phyloP scores from a whole-genome alignment of 2,113 vertebrate species.

The Prochilodus magdalenae region DNA sequence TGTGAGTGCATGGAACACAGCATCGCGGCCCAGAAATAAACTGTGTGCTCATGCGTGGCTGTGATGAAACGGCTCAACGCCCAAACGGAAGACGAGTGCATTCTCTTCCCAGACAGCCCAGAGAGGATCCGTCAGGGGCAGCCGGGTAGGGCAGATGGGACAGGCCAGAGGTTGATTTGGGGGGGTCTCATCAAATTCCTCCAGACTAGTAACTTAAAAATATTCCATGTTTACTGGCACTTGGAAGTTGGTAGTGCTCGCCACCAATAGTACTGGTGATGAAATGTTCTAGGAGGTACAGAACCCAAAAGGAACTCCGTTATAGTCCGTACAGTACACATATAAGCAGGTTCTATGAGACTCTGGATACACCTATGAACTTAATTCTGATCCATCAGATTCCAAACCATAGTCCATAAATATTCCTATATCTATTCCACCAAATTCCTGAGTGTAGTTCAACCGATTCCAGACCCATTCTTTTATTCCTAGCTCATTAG shows the following conservation, averaged over 20 bases:
- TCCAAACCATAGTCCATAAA: too few relatives aligned
- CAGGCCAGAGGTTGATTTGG: constrained; percentile 18
- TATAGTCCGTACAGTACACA: too few relatives aligned
- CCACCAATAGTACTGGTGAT: too few relatives aligned
- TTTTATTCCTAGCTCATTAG: too few relatives aligned
- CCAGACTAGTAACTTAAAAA: background rate
- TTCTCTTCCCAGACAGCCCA: constrained; percentile 57
- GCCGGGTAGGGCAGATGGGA: constrained; percentile 15
- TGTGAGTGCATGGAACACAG: constrained; percentile 70
- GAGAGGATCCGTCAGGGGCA: constrained; percentile 24
- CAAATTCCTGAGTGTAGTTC: too few relatives aligned
- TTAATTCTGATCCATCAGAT: too few relatives aligned
- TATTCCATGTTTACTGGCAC: background rate
- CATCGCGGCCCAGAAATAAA: constrained; percentile 78
- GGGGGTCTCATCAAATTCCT: background rate
- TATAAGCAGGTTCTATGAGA: too few relatives aligned
- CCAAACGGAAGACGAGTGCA: constrained; percentile 63
- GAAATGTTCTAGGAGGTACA: too few relatives aligned
- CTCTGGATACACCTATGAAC: too few relatives aligned
- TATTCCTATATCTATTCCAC: too few relatives aligned
- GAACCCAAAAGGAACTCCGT: too few relatives aligned
- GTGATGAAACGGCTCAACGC: constrained; percentile 71
- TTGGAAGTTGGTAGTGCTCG: background rate
- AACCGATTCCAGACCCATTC: too few relatives aligned
- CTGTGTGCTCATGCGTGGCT: constrained; percentile 77